Conservation (phyloP, 1,140 invertebrate species). For the Platorchestia sp. region DNA sequence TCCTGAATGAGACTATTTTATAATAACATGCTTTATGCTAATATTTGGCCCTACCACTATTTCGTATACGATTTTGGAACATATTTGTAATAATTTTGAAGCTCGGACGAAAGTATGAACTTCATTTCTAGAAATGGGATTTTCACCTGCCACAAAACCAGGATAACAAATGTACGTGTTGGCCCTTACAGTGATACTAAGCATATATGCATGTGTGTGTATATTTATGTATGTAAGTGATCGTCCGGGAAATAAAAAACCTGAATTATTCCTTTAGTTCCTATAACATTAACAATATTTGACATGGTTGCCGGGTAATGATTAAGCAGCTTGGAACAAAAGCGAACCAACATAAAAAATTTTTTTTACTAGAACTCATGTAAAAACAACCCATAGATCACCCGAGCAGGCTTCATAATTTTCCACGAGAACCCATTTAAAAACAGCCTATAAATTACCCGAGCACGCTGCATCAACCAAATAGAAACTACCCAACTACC, state of each 20-base stretch:
- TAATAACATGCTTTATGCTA: too few species aligned
- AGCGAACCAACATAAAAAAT: neutral
- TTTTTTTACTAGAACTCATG: neutral
- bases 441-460: neutral
- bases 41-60: too few species aligned
- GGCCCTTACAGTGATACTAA: too few species aligned
- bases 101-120: too few species aligned
- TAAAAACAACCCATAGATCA: neutral
- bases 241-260: neutral
- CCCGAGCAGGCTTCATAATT: neutral
- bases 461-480: neutral
- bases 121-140: too few species aligned
- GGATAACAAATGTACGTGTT: too few species aligned
- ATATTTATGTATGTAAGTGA: too few species aligned
- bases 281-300: neutral
- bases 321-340: neutral
- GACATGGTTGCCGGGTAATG: neutral
- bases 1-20: too few species aligned
- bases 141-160: too few species aligned
- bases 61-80: too few species aligned
- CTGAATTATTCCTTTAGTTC: neutral
- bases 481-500: neutral
- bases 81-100: too few species aligned
- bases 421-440: neutral
- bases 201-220: too few species aligned